phyloP scores from a whole-genome alignment of 2,113 vertebrate genomes.

The Colaptes auratus region DNA sequence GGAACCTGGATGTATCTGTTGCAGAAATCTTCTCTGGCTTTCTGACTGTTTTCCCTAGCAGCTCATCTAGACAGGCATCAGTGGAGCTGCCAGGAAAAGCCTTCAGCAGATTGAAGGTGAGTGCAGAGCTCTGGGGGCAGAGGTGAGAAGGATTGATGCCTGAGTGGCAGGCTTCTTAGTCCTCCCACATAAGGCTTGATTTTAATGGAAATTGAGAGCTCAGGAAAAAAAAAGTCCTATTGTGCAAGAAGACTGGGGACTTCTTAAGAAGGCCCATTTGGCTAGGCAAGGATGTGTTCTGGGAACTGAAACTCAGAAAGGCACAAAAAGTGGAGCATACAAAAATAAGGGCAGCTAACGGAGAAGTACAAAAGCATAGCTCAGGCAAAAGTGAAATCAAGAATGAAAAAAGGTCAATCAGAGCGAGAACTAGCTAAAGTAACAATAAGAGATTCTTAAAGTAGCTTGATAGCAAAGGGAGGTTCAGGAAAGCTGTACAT shows the following conservation, averaged over 20 bases:
- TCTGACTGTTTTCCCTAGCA: not conserved
- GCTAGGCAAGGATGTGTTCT: not conserved
- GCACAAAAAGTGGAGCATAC: not conserved
- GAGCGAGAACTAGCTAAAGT: not conserved
- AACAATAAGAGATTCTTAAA: not conserved
- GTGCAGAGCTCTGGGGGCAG: not conserved
- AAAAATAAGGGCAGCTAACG: not conserved
- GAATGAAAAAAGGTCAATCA: not conserved
- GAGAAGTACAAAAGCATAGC: not conserved
- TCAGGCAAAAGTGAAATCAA: not conserved
- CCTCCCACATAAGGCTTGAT: not conserved
- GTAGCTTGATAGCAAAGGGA: not conserved
- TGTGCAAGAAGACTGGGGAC: not conserved
- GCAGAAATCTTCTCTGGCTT: not conserved
- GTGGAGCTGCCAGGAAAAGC: not conserved
- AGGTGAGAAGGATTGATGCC: not conserved
- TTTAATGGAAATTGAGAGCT: not conserved
- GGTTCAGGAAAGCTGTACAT: not conserved
- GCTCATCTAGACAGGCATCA: not conserved
- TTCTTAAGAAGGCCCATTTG: not conserved
- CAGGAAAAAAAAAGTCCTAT: not conserved
- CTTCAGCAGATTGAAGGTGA: constrained; percentile 8
- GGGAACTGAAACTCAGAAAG: not conserved
- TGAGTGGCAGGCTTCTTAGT: not conserved
- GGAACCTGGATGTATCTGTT: not conserved